Evolutionary conservation across 2,888 invertebrate genomes (phyloP).

Genomic region (Rotaria macrura): DNA sequence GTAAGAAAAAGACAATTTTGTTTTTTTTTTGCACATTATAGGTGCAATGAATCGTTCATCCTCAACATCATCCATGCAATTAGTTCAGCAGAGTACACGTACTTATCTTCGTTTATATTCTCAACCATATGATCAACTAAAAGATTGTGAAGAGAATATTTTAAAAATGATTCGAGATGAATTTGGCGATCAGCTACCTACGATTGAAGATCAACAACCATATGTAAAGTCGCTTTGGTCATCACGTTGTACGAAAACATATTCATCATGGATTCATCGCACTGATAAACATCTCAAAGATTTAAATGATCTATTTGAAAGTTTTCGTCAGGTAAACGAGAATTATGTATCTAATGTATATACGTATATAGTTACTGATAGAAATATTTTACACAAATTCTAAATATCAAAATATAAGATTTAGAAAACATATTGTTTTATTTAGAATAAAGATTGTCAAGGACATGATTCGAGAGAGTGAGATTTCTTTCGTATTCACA

Average conservation of each 20-base stretch:
- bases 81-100: not conserved
- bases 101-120: not conserved
- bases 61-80: not conserved
- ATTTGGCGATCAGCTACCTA: not conserved
- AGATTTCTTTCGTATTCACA: too few relatives aligned
- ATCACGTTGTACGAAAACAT: not conserved
- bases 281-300: not conserved
- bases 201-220: not conserved
- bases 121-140: conserved; percentile 2
- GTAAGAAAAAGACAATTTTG: too few relatives aligned
- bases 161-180: not conserved
- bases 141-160: not conserved
- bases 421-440: too few relatives aligned
- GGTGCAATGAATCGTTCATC: not conserved
- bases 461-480: too few relatives aligned
- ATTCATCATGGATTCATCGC: not conserved
- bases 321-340: not conserved
- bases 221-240: not conserved
- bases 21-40: not conserved
- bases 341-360: too few relatives aligned
- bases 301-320: not conserved
- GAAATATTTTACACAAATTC: too few relatives aligned
- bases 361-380: too few relatives aligned
- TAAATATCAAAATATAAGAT: too few relatives aligned
- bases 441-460: too few relatives aligned